Conservation (phyloP, 2,888 invertebrate genomes). For the Cantharis lateralis region DNA sequence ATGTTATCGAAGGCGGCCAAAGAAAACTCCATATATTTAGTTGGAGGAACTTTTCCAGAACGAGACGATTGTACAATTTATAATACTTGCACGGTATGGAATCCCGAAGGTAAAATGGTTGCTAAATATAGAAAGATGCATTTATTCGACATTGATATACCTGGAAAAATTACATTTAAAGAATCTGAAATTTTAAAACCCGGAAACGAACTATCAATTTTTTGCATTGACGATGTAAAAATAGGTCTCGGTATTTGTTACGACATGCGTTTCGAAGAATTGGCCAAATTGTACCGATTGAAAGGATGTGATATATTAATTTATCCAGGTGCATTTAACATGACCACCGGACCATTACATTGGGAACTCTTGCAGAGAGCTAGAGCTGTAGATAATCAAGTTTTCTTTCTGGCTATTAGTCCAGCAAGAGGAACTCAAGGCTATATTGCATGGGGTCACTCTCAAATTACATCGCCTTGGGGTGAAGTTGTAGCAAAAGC, state of each 20-base stretch:
- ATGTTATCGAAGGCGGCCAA: constrained; percentile 77
- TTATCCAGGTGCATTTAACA: constrained; percentile 95
- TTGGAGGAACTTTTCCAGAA: constrained; percentile 93
- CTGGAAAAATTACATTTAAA: constrained; percentile 88
- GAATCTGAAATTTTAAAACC: constrained; percentile 85
- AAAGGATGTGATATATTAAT: constrained; percentile 82
- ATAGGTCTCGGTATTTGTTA: constrained; percentile 95
- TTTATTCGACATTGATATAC: constrained; percentile 94
- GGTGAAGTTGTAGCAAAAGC: constrained; percentile 72
- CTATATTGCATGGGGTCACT: constrained; percentile 91
- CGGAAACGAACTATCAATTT: constrained; percentile 74
- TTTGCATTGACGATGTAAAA: constrained; percentile 71
- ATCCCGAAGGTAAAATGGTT: constrained; percentile 74
- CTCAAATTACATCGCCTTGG: constrained; percentile 84
- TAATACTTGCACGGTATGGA: constrained; percentile 90
- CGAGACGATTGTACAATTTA: constrained; percentile 67
- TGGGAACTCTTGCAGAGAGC: constrained; percentile 85
- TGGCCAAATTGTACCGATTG: constrained; percentile 74
- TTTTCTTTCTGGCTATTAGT: constrained; percentile 83
- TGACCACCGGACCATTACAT: constrained; percentile 93
- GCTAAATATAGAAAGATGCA: constrained; percentile 89
- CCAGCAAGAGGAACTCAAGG: constrained; percentile 79
- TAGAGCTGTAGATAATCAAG: constrained; percentile 87
- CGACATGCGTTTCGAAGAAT: constrained; percentile 89
- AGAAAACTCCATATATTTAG: constrained; percentile 75